Base-by-base conservation (phyloP, 2,113 vertebrate genomes). In the Motacilla alba region DNA sequence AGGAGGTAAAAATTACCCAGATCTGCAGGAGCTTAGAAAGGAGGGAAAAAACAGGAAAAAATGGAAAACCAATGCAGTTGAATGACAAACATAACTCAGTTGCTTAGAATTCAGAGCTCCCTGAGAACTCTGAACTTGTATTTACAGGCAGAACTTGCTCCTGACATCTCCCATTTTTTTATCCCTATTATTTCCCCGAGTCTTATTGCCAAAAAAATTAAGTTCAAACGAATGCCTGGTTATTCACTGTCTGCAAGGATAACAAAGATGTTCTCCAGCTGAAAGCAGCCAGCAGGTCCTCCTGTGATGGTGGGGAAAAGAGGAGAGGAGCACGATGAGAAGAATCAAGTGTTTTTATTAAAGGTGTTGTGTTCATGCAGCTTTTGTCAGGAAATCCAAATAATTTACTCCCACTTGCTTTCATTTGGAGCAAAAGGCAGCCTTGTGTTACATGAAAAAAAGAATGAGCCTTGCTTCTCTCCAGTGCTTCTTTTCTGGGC, bases 311-410 rank as follows among this genome's bases (percentile, higher is more conserved):
- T 15, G 56, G 47, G 31, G 20, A 39, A 63, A 39, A 64, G 59
- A n/a, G 35, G 24, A 73, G 56, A 75, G 56, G 31, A 83, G 39
- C 69, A 63, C n/a, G 68, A 58, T 3, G 50, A 92, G 58, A 18
- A 85, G 24, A 80, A 76, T 11, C 64, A 58, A 74, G 80, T 85
- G 64, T 49, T 93, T 91, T 93, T 70, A 80, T 95, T 77, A 44
- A 75, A 91, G 90, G 74, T 91, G 73, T 8, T 94, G 43, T 80
- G 80, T 33, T 87, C 44, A 4, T 3, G 52, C 47, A 84, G 84
- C 56, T 93, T 89, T 87, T 78, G 78, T 78, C 56, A 50, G 77
- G n/a, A 84, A 93, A 91, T 60, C 60, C 84, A 82, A 95, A 67
- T 84, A 78, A 91, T 82, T 93, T 75, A 50, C 39, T 94, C 84